phyloP scores from a whole-genome alignment of 2,113 vertebrate species.

The Todiramphus saurophagus region DNA sequence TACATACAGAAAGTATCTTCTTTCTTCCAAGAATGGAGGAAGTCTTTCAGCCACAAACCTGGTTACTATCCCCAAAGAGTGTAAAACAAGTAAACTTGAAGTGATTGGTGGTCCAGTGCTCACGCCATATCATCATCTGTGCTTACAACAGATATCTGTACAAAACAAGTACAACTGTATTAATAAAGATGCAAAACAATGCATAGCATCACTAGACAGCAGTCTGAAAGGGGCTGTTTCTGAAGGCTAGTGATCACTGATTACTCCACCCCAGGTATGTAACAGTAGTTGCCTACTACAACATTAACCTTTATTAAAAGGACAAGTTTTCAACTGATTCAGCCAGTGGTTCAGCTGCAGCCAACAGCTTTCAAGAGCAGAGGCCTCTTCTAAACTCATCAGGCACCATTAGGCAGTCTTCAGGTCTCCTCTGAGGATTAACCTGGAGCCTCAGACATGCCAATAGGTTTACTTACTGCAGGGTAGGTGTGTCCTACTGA shows the following conservation, averaged over 20 bases:
- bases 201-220: not conserved
- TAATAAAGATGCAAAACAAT: not conserved
- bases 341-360: not conserved
- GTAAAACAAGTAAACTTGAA: constrained; percentile 64
- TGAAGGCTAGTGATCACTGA: not conserved
- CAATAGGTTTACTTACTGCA: constrained; percentile 83
- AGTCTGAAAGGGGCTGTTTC: not conserved
- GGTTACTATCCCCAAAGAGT: constrained; percentile 73
- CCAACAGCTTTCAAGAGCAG: not conserved
- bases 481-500: constrained; percentile 97
- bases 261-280: not conserved
- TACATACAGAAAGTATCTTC: constrained; percentile 65
- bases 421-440: not conserved
- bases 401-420: not conserved
- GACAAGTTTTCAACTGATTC: not conserved
- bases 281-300: not conserved
- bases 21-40: constrained; percentile 84
- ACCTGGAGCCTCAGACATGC: not conserved
- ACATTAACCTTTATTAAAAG: not conserved
- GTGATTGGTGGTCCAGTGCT: constrained; percentile 58
- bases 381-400: not conserved
- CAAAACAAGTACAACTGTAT: not conserved
- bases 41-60: constrained; percentile 77
- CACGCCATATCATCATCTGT: constrained; percentile 94
- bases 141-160: constrained; percentile 96